phyloP scores from a whole-genome alignment of 2,113 vertebrate genomes.

The Loxodonta africana region DNA sequence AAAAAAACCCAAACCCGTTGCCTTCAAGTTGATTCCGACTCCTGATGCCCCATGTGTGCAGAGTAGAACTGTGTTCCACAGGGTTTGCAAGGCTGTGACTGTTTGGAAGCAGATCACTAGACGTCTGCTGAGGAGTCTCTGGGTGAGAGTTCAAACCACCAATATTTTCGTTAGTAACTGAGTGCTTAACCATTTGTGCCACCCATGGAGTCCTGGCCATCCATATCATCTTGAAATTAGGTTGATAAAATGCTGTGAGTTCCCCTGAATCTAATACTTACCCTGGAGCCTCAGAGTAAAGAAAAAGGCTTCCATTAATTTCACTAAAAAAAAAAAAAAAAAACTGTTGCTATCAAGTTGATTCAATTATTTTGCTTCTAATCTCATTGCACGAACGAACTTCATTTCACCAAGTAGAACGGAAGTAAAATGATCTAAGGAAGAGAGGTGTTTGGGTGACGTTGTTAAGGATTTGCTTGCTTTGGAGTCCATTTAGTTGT shows the following conservation, averaged over 20 bases:
- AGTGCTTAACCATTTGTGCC: too few relatives aligned
- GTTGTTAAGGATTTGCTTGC: background rate
- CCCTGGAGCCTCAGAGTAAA: conserved; percentile 85
- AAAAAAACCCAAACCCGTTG: too few relatives aligned
- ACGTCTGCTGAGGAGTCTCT: too few relatives aligned
- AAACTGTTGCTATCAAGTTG: too few relatives aligned
- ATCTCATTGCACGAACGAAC: conserved; percentile 82
- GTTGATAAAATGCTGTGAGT: conserved; percentile 86
- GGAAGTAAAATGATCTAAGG: background rate
- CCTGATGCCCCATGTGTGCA: too few relatives aligned
- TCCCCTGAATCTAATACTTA: conserved; percentile 87
- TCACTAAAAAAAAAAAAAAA: conserved; percentile 78
- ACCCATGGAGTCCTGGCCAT: conserved; percentile 70
- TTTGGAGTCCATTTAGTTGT: background rate
- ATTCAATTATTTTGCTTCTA: conserved; percentile 81
- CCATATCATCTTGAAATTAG: conserved; percentile 86
- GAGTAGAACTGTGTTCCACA: too few relatives aligned
- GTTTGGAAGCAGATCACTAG: too few relatives aligned
- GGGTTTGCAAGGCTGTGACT: too few relatives aligned
- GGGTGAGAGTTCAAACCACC: too few relatives aligned
- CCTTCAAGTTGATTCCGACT: too few relatives aligned
- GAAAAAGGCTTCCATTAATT: conserved; percentile 87
- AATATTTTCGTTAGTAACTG: too few relatives aligned
- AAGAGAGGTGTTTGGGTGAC: background rate
- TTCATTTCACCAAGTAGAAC: conserved; percentile 76